Evolutionary conservation across 2,888 invertebrate genomes (phyloP).

Genomic region (Baronia brevicornis): DNA sequence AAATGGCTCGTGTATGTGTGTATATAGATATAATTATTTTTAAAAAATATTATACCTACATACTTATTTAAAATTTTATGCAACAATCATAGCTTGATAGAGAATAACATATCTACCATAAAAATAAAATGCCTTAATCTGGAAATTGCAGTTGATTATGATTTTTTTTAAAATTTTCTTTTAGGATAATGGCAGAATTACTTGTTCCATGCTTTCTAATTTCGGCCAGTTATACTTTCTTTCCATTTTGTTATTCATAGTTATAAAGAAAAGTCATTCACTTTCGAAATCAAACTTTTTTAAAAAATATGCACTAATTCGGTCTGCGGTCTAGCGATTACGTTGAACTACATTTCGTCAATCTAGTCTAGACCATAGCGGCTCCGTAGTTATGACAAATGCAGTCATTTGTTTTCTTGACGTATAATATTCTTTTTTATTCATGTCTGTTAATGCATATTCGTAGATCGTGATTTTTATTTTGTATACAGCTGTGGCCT

Average conservation of each 20-base stretch:
- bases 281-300: conserved; percentile 12
- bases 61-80: too few species aligned
- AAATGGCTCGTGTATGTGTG: too few species aligned
- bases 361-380: conserved; percentile 10
- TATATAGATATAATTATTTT: too few species aligned
- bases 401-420: not conserved
- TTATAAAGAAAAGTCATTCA: conserved; percentile 7
- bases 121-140: too few species aligned
- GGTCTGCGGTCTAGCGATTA: conserved; percentile 14
- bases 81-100: too few species aligned
- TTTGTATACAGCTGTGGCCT: too few species aligned
- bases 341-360: conserved; percentile 11
- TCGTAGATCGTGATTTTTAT: too few species aligned
- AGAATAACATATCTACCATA: too few species aligned
- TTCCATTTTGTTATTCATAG: conserved; percentile 6
- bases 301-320: conserved; percentile 9
- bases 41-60: too few species aligned
- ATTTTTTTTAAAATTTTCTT: too few species aligned
- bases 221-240: conserved; percentile 6
- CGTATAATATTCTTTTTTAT: conserved; percentile 1
- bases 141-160: too few species aligned
- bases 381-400: conserved; percentile 1
- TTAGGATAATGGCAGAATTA: conserved; percentile 10
- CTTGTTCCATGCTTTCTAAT: conserved; percentile 11
- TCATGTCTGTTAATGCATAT: not conserved